Evolutionary conservation across 2,113 vertebrate genomes (phyloP).

Genomic region (Montifringilla adamsi): DNA sequence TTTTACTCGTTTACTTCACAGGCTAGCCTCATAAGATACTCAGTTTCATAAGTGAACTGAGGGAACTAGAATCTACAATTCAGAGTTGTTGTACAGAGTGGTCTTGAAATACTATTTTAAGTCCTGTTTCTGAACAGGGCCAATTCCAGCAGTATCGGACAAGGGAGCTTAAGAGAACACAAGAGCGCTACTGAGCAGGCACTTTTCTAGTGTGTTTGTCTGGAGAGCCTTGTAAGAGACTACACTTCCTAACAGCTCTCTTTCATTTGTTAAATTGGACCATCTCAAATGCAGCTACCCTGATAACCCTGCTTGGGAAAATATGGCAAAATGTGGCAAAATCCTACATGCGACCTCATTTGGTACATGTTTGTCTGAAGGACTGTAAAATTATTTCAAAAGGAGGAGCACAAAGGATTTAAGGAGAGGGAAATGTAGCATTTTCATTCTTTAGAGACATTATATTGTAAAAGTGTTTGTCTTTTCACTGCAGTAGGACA

Average conservation of each 20-base stretch:
- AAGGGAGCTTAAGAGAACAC: not conserved
- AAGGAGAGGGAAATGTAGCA: not conserved
- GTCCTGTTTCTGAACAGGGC: not conserved
- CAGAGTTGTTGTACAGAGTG: not conserved
- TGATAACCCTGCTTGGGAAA: not conserved
- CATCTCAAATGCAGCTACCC: not conserved
- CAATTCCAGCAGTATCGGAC: not conserved
- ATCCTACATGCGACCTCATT: not conserved
- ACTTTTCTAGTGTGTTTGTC: not conserved
- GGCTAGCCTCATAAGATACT: not conserved
- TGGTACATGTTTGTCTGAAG: not conserved
- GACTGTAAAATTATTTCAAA: not conserved
- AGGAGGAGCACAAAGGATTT: not conserved
- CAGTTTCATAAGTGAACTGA: not conserved
- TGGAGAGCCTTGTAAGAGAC: not conserved
- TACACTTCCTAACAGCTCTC: not conserved
- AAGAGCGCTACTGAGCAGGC: not conserved
- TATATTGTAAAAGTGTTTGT: not conserved
- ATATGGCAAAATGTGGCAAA: not conserved
- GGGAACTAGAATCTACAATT: not conserved
- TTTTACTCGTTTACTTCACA: not conserved
- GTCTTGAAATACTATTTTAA: not conserved
- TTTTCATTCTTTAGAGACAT: not conserved
- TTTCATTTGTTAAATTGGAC: not conserved
- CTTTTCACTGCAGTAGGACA: not conserved